Evolutionary conservation across 2,797 vertebrate genomes (phyloP).

Genomic region (Epinephelus awoara): DNA sequence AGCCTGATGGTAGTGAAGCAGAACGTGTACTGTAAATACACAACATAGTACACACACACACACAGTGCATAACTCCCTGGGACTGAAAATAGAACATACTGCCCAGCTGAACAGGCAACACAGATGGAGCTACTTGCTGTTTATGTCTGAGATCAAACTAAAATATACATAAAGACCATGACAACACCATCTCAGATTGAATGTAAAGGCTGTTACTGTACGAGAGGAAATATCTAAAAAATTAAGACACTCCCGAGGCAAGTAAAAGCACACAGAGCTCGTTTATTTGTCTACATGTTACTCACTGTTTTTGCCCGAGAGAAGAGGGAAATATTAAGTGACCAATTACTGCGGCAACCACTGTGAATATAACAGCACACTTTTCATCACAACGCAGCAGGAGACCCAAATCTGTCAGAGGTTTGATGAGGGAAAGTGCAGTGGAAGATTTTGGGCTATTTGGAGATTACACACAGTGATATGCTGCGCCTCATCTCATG

Average conservation of each 20-base stretch:
- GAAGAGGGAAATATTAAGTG: slow-evolving; percentile 57
- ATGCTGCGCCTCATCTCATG: slow-evolving; percentile 7
- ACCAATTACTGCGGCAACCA: slow-evolving; percentile 69
- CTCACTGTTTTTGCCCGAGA: slow-evolving; percentile 23
- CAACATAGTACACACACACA: slow-evolving; percentile 29
- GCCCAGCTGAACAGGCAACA: slow-evolving; percentile 46
- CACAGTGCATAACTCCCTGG: slow-evolving; percentile 22
- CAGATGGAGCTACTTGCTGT: slow-evolving; percentile 66
- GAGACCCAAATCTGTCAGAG: slow-evolving; percentile 77
- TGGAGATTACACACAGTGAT: slow-evolving; percentile 61
- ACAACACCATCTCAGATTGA: slow-evolving; percentile 25
- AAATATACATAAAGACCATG: slow-evolving; percentile 68
- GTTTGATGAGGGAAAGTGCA: slow-evolving; percentile 65
- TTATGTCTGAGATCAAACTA: slow-evolving; percentile 56
- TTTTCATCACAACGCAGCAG: slow-evolving; percentile 62
- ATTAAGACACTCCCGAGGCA: slow-evolving; percentile 1
- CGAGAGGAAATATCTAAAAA: slow-evolving; percentile 34
- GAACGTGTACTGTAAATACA: slow-evolving; percentile 69
- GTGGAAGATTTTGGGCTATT: slow-evolving; percentile 60
- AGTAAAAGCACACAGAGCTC: slow-evolving; percentile 10
- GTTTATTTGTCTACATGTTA: slow-evolving; percentile 32
- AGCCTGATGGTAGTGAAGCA: slow-evolving; percentile 61
- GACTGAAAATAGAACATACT: slow-evolving; percentile 66
- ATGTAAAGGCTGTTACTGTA: slow-evolving; percentile 28
- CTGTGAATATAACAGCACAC: slow-evolving; percentile 56